A percentile compares a stretch with the other conserved stretches of the same genome.
Conservation (phyloP, 2,797 vertebrate genomes). For the Parotocinclus haroldoi region DNA sequence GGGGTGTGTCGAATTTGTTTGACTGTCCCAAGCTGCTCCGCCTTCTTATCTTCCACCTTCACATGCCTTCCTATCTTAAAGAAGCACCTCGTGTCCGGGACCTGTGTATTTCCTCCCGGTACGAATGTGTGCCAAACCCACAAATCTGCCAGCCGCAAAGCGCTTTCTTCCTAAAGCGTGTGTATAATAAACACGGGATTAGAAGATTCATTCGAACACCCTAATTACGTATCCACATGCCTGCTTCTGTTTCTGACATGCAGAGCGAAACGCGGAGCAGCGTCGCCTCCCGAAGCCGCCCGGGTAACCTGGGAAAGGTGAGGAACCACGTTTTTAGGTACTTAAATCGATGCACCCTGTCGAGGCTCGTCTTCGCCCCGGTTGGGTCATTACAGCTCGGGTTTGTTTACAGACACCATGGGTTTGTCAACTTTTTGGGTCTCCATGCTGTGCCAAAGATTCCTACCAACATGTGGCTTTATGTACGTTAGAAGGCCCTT, state of each 20-base stretch:
- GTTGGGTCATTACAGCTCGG: too few species aligned
- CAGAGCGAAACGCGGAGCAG: not conserved
- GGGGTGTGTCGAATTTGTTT: too few species aligned
- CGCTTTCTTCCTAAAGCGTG: constrained; percentile 21
- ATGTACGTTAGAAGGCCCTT: not conserved
- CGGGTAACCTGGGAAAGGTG: too few species aligned
- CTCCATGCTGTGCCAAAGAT: too few species aligned
- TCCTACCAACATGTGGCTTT: not conserved
- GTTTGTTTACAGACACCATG: too few species aligned
- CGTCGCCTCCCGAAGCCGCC: not conserved
- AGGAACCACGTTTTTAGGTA: too few species aligned
- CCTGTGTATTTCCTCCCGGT: constrained; percentile 42
- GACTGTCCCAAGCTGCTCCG: constrained; percentile 45
- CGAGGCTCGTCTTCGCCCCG: too few species aligned
- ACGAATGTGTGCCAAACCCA: constrained; percentile 58
- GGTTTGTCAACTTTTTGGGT: too few species aligned
- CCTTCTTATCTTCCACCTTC: constrained; percentile 41
- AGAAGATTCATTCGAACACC: constrained; percentile 3
- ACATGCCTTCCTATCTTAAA: constrained; percentile 37
- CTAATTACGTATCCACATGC: constrained; percentile 24
- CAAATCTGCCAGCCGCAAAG: not conserved
- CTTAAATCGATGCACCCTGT: too few species aligned
- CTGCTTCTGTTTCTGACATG: constrained; percentile 16
- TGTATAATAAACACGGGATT: not conserved
- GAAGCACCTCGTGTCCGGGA: constrained; percentile 31